Evolutionary conservation across 2,113 vertebrate species (phyloP).

Genomic region (Capra hircus): DNA sequence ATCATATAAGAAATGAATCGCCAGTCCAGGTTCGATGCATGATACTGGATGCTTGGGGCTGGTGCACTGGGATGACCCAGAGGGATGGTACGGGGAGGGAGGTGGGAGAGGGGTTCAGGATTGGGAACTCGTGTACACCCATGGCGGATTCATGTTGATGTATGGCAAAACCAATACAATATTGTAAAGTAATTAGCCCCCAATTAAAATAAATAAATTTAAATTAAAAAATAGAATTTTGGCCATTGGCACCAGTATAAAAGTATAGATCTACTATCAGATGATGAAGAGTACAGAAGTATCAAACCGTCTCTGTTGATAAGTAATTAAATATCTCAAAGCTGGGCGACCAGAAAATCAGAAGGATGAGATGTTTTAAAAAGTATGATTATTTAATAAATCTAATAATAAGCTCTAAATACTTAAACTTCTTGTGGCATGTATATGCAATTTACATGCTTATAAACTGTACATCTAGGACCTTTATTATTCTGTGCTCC

Average conservation of each 20-base stretch:
- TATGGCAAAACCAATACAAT: too few species aligned
- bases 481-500: background rate
- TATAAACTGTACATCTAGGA: background rate
- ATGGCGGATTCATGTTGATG: too few species aligned
- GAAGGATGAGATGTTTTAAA: background rate
- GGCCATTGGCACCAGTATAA: background rate
- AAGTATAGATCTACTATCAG: background rate
- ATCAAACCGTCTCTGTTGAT: background rate
- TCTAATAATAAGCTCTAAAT: background rate
- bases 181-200: too few species aligned
- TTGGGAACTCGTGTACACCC: too few species aligned
- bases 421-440: background rate
- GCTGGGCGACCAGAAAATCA: background rate
- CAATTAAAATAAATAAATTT: too few species aligned
- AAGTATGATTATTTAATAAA: background rate
- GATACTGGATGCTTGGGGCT: too few species aligned
- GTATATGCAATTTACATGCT: background rate
- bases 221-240: background rate
- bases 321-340: background rate
- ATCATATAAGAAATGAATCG: too few species aligned
- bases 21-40: too few species aligned
- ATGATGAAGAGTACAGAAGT: background rate
- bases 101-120: too few species aligned
- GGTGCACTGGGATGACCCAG: too few species aligned
- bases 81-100: rapidly evolving